Evolutionary conservation across 2,113 vertebrate species (phyloP).

Genomic region (Pleuronectes platessa): DNA sequence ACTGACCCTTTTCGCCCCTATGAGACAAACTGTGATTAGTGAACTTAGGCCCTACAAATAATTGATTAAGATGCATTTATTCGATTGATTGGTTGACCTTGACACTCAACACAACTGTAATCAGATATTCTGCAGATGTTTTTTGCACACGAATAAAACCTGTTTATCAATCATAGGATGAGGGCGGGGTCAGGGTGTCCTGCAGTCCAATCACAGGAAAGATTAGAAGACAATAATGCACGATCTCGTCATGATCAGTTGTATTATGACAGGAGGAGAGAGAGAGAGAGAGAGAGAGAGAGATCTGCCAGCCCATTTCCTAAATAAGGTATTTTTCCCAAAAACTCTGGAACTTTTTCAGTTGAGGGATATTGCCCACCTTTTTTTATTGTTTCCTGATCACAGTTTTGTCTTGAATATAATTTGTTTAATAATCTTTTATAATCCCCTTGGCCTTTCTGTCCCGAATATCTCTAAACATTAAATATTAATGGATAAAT

Average conservation of each 20-base stretch:
- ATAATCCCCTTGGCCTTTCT: not conserved
- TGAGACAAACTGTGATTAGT: too few species aligned
- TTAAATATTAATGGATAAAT: not conserved
- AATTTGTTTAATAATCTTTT: not conserved
- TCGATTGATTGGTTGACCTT: too few species aligned
- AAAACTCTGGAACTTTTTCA: conserved; percentile 12
- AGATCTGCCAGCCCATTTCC: conserved; percentile 5
- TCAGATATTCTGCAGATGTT: too few species aligned
- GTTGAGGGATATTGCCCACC: not conserved
- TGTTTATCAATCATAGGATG: not conserved
- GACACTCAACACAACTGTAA: too few species aligned
- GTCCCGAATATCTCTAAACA: not conserved
- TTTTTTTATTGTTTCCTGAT: not conserved
- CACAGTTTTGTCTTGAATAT: not conserved
- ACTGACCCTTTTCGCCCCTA: too few species aligned
- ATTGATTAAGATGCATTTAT: too few species aligned
- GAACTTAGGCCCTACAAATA: too few species aligned
- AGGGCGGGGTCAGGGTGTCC: not conserved
- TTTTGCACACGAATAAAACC: not conserved
- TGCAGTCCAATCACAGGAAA: not conserved
- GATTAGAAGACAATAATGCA: not conserved
- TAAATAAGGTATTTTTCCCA: conserved; percentile 1
- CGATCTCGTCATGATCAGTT: not conserved
- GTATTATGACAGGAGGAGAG: not conserved
- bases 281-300: not conserved